phyloP scores from a whole-genome alignment of 2,888 invertebrate species.

The Candidula unifasciata region DNA sequence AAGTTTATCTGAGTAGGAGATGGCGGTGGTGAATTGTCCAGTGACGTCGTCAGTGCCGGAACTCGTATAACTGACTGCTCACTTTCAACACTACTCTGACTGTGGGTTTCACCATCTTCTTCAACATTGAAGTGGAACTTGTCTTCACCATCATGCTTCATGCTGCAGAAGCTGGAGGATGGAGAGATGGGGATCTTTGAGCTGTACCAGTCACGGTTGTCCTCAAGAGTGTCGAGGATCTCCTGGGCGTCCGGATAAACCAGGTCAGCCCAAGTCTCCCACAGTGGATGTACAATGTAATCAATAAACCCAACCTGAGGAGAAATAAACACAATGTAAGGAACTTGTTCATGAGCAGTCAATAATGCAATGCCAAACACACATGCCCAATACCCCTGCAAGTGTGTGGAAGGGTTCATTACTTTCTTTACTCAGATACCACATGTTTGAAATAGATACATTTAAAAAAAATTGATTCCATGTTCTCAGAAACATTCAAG shows the following conservation, averaged over 20 bases:
- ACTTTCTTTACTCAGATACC: too few species aligned
- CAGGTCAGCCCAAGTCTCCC: conserved; percentile 99
- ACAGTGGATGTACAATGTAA: conserved; percentile 99
- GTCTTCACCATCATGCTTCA: conserved; percentile 41
- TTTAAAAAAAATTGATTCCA: too few species aligned
- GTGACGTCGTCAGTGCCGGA: neutral
- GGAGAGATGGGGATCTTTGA: conserved; percentile 94
- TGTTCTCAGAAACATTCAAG: too few species aligned
- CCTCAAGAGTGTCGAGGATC: conserved; percentile 97
- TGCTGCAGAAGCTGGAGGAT: conserved; percentile 72
- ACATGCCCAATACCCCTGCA: too few species aligned
- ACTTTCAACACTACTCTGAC: conserved; percentile 52
- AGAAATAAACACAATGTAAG: conserved; percentile 32
- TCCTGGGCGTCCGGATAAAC: conserved; percentile 99
- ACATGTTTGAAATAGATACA: too few species aligned
- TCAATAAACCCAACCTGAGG: conserved; percentile 96
- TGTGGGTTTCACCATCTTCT: conserved; percentile 61
- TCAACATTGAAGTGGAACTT: conserved; percentile 70
- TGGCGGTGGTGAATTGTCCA: conserved; percentile 5
- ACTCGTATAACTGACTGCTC: conserved; percentile 48
- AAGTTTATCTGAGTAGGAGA: neutral
- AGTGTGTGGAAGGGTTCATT: too few species aligned
- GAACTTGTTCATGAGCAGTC: too few species aligned
- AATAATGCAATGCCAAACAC: too few species aligned
- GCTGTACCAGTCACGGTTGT: conserved; percentile 98